Conservation (phyloP, 1,140 invertebrate genomes). For the Drosophila mojavensis region DNA sequence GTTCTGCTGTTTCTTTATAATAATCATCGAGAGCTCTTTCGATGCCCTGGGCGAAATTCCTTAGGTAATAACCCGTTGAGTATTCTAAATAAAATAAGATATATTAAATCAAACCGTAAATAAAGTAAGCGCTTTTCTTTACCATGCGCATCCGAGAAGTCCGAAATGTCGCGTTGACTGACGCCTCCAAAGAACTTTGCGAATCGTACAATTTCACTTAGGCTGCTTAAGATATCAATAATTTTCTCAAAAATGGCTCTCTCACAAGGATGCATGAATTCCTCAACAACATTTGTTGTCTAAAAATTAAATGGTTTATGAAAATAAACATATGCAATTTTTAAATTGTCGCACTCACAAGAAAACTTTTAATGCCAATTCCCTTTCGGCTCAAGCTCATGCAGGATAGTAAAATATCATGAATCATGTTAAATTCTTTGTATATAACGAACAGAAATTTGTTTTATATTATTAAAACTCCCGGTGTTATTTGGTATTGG, state of each 20-base stretch:
- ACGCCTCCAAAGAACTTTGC: conserved; percentile 37
- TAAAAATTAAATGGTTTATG: conserved; percentile 9
- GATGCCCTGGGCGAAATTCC: conserved; percentile 87
- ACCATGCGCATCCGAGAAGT: conserved; percentile 26
- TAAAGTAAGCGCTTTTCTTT: neutral
- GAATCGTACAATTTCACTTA: conserved; percentile 67
- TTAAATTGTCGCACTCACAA: conserved; percentile 46
- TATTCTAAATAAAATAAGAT: conserved; percentile 19
- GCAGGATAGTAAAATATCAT: conserved; percentile 73
- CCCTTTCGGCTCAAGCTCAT: conserved; percentile 54
- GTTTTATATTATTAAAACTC: neutral
- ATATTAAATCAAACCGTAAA: conserved; percentile 1
- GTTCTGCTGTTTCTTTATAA: conserved; percentile 85
- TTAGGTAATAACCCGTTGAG: conserved; percentile 85
- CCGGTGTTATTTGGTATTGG: conserved; percentile 10
- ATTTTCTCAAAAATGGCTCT: conserved; percentile 67
- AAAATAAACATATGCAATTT: neutral
- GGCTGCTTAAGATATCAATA: conserved; percentile 54
- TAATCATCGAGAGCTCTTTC: conserved; percentile 86
- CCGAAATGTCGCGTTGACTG: neutral
- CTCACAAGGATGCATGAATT: conserved; percentile 79
- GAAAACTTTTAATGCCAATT: conserved; percentile 53
- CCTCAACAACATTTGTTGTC: conserved; percentile 42
- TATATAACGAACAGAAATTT: neutral
- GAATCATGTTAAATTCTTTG: conserved; percentile 60